Percentiles rank a stretch among this genome's conserved stretches.
Conservation (phyloP, 1,140 invertebrate species). For the Ceratina calcarata region DNA sequence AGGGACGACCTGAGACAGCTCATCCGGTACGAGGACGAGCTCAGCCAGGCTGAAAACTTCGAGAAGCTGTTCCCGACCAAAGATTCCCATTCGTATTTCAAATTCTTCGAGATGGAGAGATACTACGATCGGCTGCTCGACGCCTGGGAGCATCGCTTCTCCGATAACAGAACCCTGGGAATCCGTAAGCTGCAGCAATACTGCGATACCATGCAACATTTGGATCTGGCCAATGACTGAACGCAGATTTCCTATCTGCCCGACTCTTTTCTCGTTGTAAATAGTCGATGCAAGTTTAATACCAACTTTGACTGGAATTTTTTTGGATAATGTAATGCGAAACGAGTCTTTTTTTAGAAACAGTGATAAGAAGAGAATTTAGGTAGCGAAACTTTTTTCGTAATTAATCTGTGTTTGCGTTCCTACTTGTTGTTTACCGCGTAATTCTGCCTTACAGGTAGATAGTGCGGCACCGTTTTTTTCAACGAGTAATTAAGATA, state of each 20-base stretch:
- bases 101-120: conserved; percentile 89
- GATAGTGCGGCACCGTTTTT: neutral
- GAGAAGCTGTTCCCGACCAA: conserved; percentile 93
- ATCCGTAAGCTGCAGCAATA: conserved; percentile 72
- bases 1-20: conserved; percentile 94
- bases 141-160: conserved; percentile 92
- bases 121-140: conserved; percentile 98
- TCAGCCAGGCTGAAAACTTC: conserved; percentile 87
- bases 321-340: neutral
- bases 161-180: conserved; percentile 83
- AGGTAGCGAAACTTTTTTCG: neutral
- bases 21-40: conserved; percentile 94
- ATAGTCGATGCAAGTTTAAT: neutral
- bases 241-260: neutral
- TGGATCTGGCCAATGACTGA: neutral
- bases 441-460: neutral
- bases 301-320: neutral
- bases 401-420: neutral
- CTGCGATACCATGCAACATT: conserved; percentile 23
- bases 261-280: neutral
- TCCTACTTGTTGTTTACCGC: conserved; percentile 3
- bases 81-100: conserved; percentile 88
- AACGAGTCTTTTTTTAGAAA: neutral
- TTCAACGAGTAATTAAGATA: conserved; percentile 4
- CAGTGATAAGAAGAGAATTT: too few species aligned